Evolutionary conservation across 2,113 vertebrate genomes (phyloP).

Genomic region (Corapipo altera): DNA sequence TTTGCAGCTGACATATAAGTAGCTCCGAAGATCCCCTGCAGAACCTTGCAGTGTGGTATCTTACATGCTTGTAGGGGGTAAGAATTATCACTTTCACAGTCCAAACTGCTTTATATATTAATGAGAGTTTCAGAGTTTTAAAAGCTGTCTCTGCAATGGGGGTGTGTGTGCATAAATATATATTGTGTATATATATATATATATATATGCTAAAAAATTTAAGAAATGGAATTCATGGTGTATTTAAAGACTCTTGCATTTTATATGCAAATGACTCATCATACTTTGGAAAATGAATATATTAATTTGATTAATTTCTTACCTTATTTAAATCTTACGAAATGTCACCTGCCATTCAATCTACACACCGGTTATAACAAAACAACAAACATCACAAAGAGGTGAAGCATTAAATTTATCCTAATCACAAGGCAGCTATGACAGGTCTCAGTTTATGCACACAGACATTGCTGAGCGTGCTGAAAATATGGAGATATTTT

Average conservation of each 20-base stretch:
- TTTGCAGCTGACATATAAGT: background rate
- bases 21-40: background rate
- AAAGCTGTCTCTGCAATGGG: background rate
- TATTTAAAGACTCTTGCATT: slow-evolving; percentile 67
- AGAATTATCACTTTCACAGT: background rate
- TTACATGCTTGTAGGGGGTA: background rate
- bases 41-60: background rate
- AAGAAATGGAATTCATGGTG: slow-evolving; percentile 32
- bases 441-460: slow-evolving; percentile 61
- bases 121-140: background rate
- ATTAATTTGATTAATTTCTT: slow-evolving; percentile 77
- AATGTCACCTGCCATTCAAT: slow-evolving; percentile 81
- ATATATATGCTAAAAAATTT: background rate
- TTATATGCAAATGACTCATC: slow-evolving; percentile 75
- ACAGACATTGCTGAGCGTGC: slow-evolving; percentile 41
- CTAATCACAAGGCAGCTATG: slow-evolving; percentile 58
- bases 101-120: background rate
- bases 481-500: slow-evolving; percentile 29
- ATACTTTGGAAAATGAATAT: slow-evolving; percentile 68
- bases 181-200: rapidly evolving
- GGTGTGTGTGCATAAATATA: background rate
- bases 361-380: slow-evolving; percentile 50
- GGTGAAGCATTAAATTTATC: slow-evolving; percentile 67
- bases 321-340: slow-evolving; percentile 70
- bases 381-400: slow-evolving; percentile 64